These are phyloP conservation scores for Bombylius major DNA, from an alignment of 2,888 invertebrate genomes.

Conservation along the genomic window DNA sequence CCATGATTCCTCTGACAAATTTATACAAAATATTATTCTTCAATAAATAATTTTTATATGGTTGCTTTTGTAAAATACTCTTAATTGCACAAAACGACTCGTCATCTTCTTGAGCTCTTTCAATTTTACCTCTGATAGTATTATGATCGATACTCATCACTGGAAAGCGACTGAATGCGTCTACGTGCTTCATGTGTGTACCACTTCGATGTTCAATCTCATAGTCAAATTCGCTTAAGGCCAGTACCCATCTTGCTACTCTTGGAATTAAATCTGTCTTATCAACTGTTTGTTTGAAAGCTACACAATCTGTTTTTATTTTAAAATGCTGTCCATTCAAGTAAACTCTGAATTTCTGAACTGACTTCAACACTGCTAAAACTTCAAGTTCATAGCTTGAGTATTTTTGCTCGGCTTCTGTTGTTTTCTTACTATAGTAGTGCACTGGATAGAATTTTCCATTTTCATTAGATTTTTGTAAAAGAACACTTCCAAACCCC, in stretches of 20 bases:
- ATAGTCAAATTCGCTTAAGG: slow-evolving; percentile 17
- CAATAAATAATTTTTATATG: slow-evolving; percentile 9
- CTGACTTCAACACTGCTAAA: slow-evolving; percentile 2
- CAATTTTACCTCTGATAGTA: slow-evolving; percentile 1
- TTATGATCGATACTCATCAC: slow-evolving; percentile 3
- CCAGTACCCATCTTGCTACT: slow-evolving; percentile 14
- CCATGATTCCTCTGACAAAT: background rate
- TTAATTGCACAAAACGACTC: slow-evolving; percentile 4
- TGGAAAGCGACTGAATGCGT: slow-evolving; percentile 16
- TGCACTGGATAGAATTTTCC: slow-evolving; percentile 7
- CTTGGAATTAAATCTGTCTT: slow-evolving; percentile 12
- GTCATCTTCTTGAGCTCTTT: slow-evolving; percentile 7
- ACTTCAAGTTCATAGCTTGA: slow-evolving; percentile 7
- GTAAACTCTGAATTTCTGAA: background rate
- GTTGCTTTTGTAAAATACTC: slow-evolving; percentile 2
- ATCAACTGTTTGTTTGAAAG: slow-evolving; percentile 12
- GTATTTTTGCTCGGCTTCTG: background rate
- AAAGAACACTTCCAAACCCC: slow-evolving; percentile 19
- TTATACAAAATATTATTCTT: slow-evolving; percentile 7
- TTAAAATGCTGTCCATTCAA: slow-evolving; percentile 12
- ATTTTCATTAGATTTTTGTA: slow-evolving; percentile 11
- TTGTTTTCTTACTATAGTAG: slow-evolving; percentile 1
- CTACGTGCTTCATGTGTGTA: slow-evolving; percentile 15
- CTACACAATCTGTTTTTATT: slow-evolving; percentile 13
- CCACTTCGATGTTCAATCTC: slow-evolving; percentile 15